A percentile compares a stretch with the other conserved stretches of the same genome.
Evolutionary conservation across 2,888 invertebrate genomes (phyloP).

Genomic region (Pecten maximus): DNA sequence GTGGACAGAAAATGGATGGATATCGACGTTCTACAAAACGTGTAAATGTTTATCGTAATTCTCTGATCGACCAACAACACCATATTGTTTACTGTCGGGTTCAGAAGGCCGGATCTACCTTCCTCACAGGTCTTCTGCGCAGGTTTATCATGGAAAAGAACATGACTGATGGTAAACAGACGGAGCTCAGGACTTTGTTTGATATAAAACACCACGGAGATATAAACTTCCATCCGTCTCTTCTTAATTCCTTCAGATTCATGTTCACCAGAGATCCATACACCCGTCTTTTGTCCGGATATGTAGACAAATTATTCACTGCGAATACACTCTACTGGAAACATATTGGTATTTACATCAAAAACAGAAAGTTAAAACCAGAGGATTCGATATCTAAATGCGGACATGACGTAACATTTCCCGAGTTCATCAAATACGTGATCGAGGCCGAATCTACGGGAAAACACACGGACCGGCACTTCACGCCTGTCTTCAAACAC

Average conservation of each 20-base stretch:
- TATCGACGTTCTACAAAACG: neutral
- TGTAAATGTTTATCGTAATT: neutral
- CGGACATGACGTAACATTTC: constrained; percentile 70
- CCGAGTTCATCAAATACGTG: constrained; percentile 66
- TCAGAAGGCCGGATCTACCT: constrained; percentile 72
- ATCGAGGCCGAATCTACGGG: constrained; percentile 52
- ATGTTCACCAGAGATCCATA: constrained; percentile 71
- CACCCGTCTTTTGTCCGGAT: constrained; percentile 67
- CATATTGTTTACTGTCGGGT: constrained; percentile 69
- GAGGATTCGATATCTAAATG: constrained; percentile 51
- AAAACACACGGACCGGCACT: constrained; percentile 60
- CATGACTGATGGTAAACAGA: constrained; percentile 4
- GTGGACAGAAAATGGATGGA: neutral
- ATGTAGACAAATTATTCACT: constrained; percentile 70
- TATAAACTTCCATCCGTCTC: constrained; percentile 43
- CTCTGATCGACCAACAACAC: constrained; percentile 22
- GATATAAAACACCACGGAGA: neutral
- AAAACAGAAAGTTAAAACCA: constrained; percentile 47
- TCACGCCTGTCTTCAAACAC: constrained; percentile 63
- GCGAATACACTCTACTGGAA: constrained; percentile 69
- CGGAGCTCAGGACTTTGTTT: constrained; percentile 26
- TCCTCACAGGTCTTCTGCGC: constrained; percentile 64
- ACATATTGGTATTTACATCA: constrained; percentile 58
- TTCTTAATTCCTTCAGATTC: constrained; percentile 59
- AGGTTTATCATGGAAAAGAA: constrained; percentile 40